phyloP scores from a whole-genome alignment of 2,113 vertebrate genomes.

The Rhea americana region DNA sequence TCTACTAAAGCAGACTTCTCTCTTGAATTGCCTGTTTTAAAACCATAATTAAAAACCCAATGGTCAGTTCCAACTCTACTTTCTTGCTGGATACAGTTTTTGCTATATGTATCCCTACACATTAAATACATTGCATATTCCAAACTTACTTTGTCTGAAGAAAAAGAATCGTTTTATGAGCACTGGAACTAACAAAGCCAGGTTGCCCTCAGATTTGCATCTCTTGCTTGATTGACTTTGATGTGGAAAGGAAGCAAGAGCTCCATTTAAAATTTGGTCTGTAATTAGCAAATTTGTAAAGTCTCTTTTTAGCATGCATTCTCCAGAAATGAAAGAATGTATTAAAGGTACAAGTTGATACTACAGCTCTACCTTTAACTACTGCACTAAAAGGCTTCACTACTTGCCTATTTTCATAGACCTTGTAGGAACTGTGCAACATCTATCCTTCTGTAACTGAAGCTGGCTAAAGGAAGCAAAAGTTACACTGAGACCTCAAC shows the following conservation, averaged over 20 bases:
- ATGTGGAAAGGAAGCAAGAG: not conserved
- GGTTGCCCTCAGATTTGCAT: not conserved
- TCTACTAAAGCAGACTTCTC: not conserved
- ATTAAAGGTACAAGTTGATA: not conserved
- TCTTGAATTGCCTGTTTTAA: not conserved
- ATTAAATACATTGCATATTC: too few species aligned
- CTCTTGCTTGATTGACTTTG: not conserved
- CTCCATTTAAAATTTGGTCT: not conserved
- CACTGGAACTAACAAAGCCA: not conserved
- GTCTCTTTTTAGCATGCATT: not conserved
- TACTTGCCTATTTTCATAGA: not conserved
- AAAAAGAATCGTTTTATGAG: not conserved
- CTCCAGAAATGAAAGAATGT: not conserved
- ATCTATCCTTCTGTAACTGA: not conserved
- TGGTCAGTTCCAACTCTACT: not conserved
- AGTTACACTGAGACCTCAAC: rapidly evolving
- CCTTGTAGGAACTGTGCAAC: too few species aligned
- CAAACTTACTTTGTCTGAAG: not conserved
- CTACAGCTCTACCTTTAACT: not conserved
- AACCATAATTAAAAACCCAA: not conserved
- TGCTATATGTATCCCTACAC: not conserved
- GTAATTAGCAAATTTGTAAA: not conserved
- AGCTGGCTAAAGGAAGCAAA: not conserved
- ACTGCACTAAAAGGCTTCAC: not conserved
- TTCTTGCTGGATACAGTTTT: not conserved